Percentiles rank a stretch among this genome's conserved stretches.
phyloP scores from a whole-genome alignment of 2,113 vertebrate species.

The Phoxinus phoxinus region DNA sequence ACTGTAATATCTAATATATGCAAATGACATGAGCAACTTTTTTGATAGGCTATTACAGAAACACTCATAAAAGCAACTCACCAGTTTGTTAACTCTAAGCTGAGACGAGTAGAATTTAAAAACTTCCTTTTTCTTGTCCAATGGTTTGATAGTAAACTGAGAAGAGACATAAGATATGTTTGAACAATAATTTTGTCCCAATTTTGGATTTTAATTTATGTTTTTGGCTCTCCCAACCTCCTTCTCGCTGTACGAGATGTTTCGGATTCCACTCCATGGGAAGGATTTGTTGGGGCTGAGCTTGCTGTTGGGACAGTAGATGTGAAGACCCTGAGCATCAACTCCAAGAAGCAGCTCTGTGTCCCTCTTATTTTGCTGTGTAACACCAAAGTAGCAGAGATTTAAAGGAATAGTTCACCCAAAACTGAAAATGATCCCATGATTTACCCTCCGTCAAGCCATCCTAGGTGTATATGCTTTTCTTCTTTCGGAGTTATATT shows the following conservation, averaged over 20 bases:
- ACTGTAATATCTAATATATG: conserved; percentile 81
- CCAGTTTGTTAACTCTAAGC: conserved; percentile 89
- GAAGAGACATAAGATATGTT: not conserved
- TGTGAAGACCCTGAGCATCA: conserved; percentile 89
- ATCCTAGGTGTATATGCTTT: no score
- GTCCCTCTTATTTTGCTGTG: conserved; percentile 88
- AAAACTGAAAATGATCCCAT: no score
- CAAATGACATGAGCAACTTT: not conserved
- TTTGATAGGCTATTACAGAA: not conserved
- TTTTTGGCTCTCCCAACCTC: conserved; percentile 72
- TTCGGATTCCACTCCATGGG: conserved; percentile 88
- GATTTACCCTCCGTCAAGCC: no score
- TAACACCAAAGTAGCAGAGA: not conserved
- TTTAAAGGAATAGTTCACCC: not conserved
- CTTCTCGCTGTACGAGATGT: conserved; percentile 91
- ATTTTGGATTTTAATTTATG: not conserved
- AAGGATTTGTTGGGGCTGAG: conserved; percentile 89
- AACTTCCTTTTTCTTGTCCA: conserved; percentile 92
- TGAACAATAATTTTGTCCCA: not conserved
- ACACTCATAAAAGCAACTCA: conserved; percentile 65
- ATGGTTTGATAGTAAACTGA: conserved; percentile 89
- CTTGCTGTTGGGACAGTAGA: conserved; percentile 88
- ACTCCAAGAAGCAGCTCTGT: conserved; percentile 87
- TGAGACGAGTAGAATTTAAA: conserved; percentile 94
- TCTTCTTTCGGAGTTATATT: no score